Evolutionary conservation across 2,888 invertebrate genomes (phyloP), one percentile per base, ranked within the genome.

Genomic region (Nomada lathburiana): DNA sequence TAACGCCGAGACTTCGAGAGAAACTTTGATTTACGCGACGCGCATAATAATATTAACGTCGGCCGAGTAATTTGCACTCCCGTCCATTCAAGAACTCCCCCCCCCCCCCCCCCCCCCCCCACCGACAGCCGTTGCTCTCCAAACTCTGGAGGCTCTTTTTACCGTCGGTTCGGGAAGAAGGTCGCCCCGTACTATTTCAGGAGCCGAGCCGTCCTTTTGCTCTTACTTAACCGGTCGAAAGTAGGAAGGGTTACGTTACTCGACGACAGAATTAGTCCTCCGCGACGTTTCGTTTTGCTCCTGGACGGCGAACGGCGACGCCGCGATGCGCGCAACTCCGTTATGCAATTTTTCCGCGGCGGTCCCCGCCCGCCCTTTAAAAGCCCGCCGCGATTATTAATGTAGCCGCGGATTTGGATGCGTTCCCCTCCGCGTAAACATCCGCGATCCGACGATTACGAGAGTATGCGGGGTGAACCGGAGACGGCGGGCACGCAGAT

Each of bases 381-480:
- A 23, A 52, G n/a, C 16, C 29, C 4, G n/a, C n/a, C 5, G 7
- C 9, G 11, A 26, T 60, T 69, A 75, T 63, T 62, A 68, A 63
- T 69, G 57, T n/a, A 44, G 50, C 55, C 55, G 55, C 44, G 50
- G 60, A 60, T 80, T 68, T 67, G 71, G 77, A 75, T 20, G 62
- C 44, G 64, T n/a, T 36, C 29, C 53, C 13, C 55, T 36, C 11
- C 36, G 74, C 60, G 52, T 67, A 78, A 80, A 78, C 80, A 72
- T 80, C 78, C 78, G 80, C 78, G 78, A 72, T 80, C 67, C 52
- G 53, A 59, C 70, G 67, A 77, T 78, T 67, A 63, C 72, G 80
- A 80, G 71, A 78, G 78, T 71, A 78, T 52, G 80, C 78, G 64
- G 36, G 29, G 50, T 11, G 75, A 44, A 47, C 29, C 52, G 68